These are phyloP conservation scores for Octodon degus DNA, from an alignment of 2,113 vertebrate species.

Conservation along the genomic window DNA sequence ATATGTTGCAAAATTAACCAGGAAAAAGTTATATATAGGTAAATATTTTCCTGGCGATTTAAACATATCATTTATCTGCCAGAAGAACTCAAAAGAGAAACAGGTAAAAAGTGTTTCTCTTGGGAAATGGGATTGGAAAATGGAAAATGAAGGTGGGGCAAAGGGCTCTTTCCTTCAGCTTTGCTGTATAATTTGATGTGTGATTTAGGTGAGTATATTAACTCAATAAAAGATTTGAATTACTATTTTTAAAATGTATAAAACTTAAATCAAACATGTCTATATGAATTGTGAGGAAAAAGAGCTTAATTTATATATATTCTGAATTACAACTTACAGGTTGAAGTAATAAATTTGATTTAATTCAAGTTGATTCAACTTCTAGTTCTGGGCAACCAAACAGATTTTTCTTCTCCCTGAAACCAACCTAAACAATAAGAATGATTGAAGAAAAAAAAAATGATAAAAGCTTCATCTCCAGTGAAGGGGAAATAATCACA, in stretches of 20 bases:
- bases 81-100: constrained; percentile 39
- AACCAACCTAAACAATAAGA: constrained; percentile 28
- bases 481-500: constrained; percentile 45
- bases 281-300: constrained; percentile 14
- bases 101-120: constrained; percentile 6
- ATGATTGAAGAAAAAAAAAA: neutral
- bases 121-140: neutral
- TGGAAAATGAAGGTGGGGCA: neutral
- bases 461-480: neutral
- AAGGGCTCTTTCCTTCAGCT: neutral
- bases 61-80: constrained; percentile 37
- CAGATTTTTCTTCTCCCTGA: constrained; percentile 4
- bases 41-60: constrained; percentile 1
- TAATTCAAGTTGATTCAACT: neutral
- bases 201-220: neutral
- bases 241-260: constrained; percentile 25
- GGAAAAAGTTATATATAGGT: neutral
- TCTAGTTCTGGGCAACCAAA: neutral
- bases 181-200: constrained; percentile 34
- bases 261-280: neutral
- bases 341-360: constrained; percentile 11
- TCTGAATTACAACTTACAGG: constrained; percentile 54
- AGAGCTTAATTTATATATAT: constrained; percentile 19
- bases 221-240: constrained; percentile 49
- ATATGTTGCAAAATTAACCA: constrained; percentile 16